Evolutionary conservation across 2,113 vertebrate genomes (phyloP).

Genomic region (Eupsittula cactorum): DNA sequence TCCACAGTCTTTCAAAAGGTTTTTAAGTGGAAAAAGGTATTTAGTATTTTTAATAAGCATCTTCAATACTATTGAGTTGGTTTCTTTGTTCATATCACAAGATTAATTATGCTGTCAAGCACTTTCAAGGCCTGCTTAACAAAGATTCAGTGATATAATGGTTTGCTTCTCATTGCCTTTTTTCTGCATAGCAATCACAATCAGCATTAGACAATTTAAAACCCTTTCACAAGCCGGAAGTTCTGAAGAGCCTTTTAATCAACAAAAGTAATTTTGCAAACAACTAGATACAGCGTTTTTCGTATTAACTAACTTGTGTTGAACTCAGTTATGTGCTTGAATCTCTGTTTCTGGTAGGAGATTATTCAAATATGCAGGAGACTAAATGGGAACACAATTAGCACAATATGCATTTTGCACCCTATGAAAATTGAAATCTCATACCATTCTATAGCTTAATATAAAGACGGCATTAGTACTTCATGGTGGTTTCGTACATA

Average conservation of each 20-base stretch:
- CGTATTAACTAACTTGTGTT: slow-evolving; percentile 84
- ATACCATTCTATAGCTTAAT: slow-evolving; percentile 19
- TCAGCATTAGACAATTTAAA: slow-evolving; percentile 97
- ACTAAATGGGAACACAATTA: slow-evolving; percentile 33
- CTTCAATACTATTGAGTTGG: slow-evolving; percentile 99
- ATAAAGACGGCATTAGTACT: slow-evolving; percentile 26
- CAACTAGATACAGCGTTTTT: slow-evolving; percentile 86
- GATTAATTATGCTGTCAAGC: slow-evolving; percentile 99
- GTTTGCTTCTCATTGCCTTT: slow-evolving; percentile 88
- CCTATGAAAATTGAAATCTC: slow-evolving; percentile 25
- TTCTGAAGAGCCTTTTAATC: slow-evolving; percentile 94
- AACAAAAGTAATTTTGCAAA: slow-evolving; percentile 93
- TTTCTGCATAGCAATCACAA: slow-evolving; percentile 96
- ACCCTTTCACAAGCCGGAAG: slow-evolving; percentile 90
- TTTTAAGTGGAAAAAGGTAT: slow-evolving; percentile 91
- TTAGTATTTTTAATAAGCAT: slow-evolving; percentile 99
- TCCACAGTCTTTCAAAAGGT: slow-evolving; percentile 84
- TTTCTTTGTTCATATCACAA: slow-evolving; percentile 99
- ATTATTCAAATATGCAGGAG: slow-evolving; percentile 61
- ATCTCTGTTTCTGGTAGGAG: slow-evolving; percentile 66
- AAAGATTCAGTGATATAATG: slow-evolving; percentile 99
- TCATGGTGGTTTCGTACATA: slow-evolving; percentile 53
- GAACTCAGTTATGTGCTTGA: slow-evolving; percentile 74
- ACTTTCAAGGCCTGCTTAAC: slow-evolving; percentile 99
- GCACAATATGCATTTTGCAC: slow-evolving; percentile 15